Percentiles rank a stretch among this genome's conserved stretches.
Evolutionary conservation across 2,797 vertebrate genomes (phyloP).

Genomic region (Brachymystax lenok): DNA sequence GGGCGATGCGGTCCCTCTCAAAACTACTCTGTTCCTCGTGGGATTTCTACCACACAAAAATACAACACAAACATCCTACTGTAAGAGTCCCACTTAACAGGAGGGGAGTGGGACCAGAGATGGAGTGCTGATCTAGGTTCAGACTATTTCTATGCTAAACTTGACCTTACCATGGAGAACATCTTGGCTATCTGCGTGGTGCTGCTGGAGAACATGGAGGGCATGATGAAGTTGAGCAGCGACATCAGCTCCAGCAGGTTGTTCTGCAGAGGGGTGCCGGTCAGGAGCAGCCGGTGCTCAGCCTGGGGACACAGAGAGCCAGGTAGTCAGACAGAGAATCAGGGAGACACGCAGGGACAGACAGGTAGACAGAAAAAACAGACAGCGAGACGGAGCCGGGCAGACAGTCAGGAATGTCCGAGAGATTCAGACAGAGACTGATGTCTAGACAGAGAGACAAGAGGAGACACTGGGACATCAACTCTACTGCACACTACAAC

Average conservation of each 20-base stretch:
- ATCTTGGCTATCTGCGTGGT: slow-evolving; percentile 91
- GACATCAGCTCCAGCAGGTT: slow-evolving; percentile 96
- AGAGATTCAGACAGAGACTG: too few species aligned
- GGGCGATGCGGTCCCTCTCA: slow-evolving; percentile 88
- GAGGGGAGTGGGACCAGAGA: background rate
- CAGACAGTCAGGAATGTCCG: too few species aligned
- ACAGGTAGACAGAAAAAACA: too few species aligned
- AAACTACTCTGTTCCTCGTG: slow-evolving; percentile 89
- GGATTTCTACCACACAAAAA: slow-evolving; percentile 79
- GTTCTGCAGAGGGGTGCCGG: slow-evolving; percentile 96
- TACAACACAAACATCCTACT: slow-evolving; percentile 18
- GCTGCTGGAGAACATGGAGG: slow-evolving; percentile 93
- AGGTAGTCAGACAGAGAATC: too few species aligned
- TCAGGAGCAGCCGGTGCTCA: slow-evolving; percentile 88
- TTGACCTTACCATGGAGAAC: slow-evolving; percentile 82
- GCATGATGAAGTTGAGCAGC: slow-evolving; percentile 98
- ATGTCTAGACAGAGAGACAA: too few species aligned
- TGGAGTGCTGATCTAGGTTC: background rate
- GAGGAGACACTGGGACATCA: too few species aligned
- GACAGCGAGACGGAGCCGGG: too few species aligned
- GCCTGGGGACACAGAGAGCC: slow-evolving; percentile 72
- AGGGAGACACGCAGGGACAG: too few species aligned
- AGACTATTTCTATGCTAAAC: background rate
- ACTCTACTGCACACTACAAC: too few species aligned
- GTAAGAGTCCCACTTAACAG: background rate